Base-by-base conservation (phyloP, 2,888 invertebrate genomes). In the Lepidochitona cinerea region DNA sequence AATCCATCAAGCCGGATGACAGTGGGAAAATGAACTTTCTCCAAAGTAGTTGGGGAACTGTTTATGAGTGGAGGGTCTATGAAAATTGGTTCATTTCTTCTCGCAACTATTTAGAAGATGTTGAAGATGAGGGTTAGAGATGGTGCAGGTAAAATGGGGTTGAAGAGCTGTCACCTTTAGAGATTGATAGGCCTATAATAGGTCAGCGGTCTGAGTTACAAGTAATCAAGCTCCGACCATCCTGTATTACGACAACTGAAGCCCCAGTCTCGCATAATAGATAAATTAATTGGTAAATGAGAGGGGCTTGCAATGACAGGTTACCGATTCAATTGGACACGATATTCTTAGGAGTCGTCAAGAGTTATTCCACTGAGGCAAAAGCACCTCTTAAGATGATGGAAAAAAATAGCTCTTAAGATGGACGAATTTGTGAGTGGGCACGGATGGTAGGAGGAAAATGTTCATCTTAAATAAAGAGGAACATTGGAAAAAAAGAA, bases 221-320 rank as follows among this genome's bases (percentile, higher is more conserved):
- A 66, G 66, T 66, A 66, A 66, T 66, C 66, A 66, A 37, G 14
- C 18, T 23, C 3, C 23, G 37, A 35, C 1, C 14, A 23, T 18
- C 35, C 37, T 23, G 29, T 66, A 66, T 35, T 36, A 66, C 37
- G 14, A n/a, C n/a, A 14, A 14, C 18, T 35, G 66, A 66, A 66
- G 66, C 37, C 66, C 9, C 26, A 66, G 14, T n/a, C n/a, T 36
- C 18, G n/a, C 37, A 35, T 37, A 37, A 66, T 37, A 66, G 37
- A 66, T 66, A 66, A 66, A 66, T 66, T 66, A 37, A 66, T 66
- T 66, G 66, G 33, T 66, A 35, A 37, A 66, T 66, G 37, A 66
- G 37, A 37, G 59, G 59, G 59, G 59, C 29, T 59, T 59, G 59
- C 26, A 23, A 29, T 59, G 59, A 59, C 59, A 59, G 59, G 26